Base-by-base conservation (phyloP, 53 echinoderm and acorn worm genomes). In the Mesocentrotus franciscanus region DNA sequence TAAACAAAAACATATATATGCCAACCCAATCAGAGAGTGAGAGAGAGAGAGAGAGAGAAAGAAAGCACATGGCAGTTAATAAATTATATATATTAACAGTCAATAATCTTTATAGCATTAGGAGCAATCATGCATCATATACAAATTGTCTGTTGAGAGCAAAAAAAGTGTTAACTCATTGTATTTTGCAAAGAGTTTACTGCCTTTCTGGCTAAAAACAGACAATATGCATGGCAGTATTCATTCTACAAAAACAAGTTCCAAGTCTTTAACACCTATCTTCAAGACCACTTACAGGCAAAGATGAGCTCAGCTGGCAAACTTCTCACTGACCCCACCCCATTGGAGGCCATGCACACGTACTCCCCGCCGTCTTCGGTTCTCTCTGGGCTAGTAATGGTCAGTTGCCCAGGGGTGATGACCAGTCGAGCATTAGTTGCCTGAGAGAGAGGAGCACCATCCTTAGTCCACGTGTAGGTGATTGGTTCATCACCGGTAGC, bases 261-360 rank as follows among this genome's bases (percentile, higher is more conserved):
- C 3, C 49, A 49, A 49, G 22, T 24, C 66, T 20, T 66, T 66
- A 66, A 22, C 66, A 22, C 7, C 22, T 66, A 66, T 66, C 66
- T 83, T 42, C 42, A 42, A 9, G 27, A 64, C 24, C 14, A 92
- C 95, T 70, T 70, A 94, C 95, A 94, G 39, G 95, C 85, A 94
- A 94, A 85, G n/a, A 34, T 11, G 71, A 94, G 95, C 15, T 85
- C 27, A 0, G 95, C 95, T 24, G 95, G 95, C 87, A 94, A 55
- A 27, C 95, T 94, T 49, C 95, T 85, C 8, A 94, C 87, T 12
- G 36, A 12, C 24, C 95, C 95, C 10, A 94, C 95, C 18, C 4
- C 1, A 30, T 94, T 94, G 55, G 66, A 10, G 12, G 72, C 95
- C 9, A 24, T 12, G 66, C 95, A 94, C 55, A 94, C 87, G 17